Evolutionary conservation across 2,797 vertebrate genomes (phyloP).

Genomic region (Sebastes diploproa): DNA sequence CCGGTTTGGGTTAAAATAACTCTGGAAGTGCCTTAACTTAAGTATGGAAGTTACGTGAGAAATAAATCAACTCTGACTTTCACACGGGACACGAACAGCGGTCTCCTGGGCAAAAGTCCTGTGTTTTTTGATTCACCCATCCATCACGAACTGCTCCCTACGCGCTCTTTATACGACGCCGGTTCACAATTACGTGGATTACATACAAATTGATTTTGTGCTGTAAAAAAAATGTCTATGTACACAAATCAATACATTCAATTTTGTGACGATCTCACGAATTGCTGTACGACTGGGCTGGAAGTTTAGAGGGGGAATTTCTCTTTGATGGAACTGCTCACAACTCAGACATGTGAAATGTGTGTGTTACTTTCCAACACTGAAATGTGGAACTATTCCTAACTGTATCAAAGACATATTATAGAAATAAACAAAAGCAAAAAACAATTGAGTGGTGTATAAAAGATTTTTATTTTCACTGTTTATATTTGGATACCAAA

Average conservation of each 20-base stretch:
- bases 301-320: neutral
- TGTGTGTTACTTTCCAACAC: neutral
- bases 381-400: no score
- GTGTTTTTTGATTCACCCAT: no score
- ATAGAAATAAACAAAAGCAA: neutral
- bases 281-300: neutral
- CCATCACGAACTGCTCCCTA: no score
- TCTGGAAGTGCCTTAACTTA: no score
- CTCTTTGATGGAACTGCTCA: neutral
- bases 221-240: no score
- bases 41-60: no score
- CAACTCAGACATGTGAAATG: neutral
- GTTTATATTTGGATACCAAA: neutral
- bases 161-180: no score
- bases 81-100: no score
- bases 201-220: no score
- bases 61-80: no score
- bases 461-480: slow-evolving; percentile 6
- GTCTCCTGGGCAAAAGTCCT: no score
- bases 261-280: neutral
- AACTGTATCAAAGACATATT: neutral
- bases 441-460: neutral
- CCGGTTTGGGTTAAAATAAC: accelerated
- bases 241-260: neutral
- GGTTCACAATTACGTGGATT: no score